Conservation (phyloP, 2,113 vertebrate genomes). For the Perca flavescens region DNA sequence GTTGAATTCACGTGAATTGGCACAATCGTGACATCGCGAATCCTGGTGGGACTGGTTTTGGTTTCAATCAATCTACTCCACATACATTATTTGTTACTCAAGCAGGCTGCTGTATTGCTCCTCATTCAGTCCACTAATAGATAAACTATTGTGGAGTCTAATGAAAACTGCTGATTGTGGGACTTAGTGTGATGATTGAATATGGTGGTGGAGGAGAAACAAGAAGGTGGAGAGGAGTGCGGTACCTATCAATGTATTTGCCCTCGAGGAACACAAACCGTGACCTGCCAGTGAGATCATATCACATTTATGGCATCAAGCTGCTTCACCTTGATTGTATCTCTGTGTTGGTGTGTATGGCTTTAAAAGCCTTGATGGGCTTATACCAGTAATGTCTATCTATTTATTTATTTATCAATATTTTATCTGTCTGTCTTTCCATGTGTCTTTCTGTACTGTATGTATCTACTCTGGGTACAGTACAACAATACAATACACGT, state of each 20-base stretch:
- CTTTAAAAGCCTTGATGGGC: slow-evolving; percentile 19
- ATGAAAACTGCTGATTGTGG: slow-evolving; percentile 37
- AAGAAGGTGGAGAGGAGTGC: slow-evolving; percentile 23
- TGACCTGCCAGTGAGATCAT: slow-evolving; percentile 49
- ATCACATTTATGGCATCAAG: slow-evolving; percentile 35
- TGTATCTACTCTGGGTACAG: neutral
- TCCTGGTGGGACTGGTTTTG: neutral
- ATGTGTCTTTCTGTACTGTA: neutral
- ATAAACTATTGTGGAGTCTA: slow-evolving; percentile 4
- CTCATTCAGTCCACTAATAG: neutral
- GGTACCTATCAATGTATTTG: neutral
- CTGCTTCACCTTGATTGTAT: slow-evolving; percentile 24
- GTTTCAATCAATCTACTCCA: neutral
- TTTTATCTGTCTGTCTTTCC: neutral
- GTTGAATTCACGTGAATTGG: too few species aligned
- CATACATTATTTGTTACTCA: neutral
- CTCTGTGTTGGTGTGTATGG: neutral
- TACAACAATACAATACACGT: neutral
- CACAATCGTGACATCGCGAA: too few species aligned
- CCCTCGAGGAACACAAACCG: slow-evolving; percentile 39
- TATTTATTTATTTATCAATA: neutral
- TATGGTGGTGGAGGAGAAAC: slow-evolving; percentile 18
- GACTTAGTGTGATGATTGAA: slow-evolving; percentile 27
- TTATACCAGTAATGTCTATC: neutral
- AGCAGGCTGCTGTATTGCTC: neutral